A percentile compares a stretch with the other conserved stretches of the same genome.
phyloP scores from a whole-genome alignment of 2,888 invertebrate species.

The Phyto melanocephala region DNA sequence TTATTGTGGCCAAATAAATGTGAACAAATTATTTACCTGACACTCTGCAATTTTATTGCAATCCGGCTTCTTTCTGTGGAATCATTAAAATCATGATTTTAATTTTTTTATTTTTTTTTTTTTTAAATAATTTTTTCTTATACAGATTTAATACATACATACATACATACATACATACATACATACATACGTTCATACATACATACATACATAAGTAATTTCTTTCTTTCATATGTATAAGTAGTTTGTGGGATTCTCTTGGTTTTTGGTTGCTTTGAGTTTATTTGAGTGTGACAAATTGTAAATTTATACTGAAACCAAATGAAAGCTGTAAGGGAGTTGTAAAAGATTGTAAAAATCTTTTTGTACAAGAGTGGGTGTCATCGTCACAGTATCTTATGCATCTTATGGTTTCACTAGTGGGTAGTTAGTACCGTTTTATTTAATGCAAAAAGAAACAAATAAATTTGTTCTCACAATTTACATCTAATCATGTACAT shows the following conservation, averaged over 20 bases:
- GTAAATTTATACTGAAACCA: slow-evolving; percentile 69
- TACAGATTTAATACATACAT: too few species aligned
- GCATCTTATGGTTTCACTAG: slow-evolving; percentile 35
- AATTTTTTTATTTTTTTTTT: slow-evolving; percentile 10
- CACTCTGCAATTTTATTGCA: slow-evolving; percentile 29
- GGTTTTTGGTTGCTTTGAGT: slow-evolving; percentile 16
- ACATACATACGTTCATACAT: too few species aligned
- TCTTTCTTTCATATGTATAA: slow-evolving; percentile 24
- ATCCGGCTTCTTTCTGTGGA: slow-evolving; percentile 4
- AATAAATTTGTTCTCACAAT: slow-evolving; percentile 32
- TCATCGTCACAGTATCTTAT: slow-evolving; percentile 18
- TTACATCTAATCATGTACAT: too few species aligned
- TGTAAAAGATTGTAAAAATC: slow-evolving; percentile 32
- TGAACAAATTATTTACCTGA: neutral
- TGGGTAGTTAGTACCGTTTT: slow-evolving; percentile 60
- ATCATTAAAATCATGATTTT: slow-evolving; percentile 21
- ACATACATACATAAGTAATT: too few species aligned
- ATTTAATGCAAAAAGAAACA: slow-evolving; percentile 27
- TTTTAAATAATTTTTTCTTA: neutral
- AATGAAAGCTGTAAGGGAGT: slow-evolving; percentile 64
- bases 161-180: too few species aligned
- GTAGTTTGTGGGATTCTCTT: neutral
- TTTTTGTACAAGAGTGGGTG: slow-evolving; percentile 37
- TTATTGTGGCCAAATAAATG: neutral
- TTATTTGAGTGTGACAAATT: slow-evolving; percentile 66